Conservation (phyloP, 2,888 invertebrate genomes). For the Helobdella robusta region DNA sequence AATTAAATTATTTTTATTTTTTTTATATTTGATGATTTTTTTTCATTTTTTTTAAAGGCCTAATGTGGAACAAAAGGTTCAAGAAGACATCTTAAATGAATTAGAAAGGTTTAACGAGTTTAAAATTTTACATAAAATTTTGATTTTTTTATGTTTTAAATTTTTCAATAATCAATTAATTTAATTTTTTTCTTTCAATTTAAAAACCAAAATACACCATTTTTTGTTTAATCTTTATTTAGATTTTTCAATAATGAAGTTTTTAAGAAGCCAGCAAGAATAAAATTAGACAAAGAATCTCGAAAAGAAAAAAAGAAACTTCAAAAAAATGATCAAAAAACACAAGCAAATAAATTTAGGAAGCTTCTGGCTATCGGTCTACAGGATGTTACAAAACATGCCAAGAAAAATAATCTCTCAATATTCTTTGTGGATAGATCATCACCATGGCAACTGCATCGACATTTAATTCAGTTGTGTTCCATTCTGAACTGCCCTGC, state of each 20-base stretch:
- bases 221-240: slow-evolving; percentile 14
- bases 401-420: not conserved
- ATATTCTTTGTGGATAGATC: slow-evolving; percentile 25
- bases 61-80: slow-evolving; percentile 2
- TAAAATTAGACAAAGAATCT: not conserved
- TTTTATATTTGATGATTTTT: not conserved
- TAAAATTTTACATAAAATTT: slow-evolving; percentile 1
- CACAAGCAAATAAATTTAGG: no score
- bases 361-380: slow-evolving; percentile 8
- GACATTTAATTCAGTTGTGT: slow-evolving; percentile 24
- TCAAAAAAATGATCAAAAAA: no score
- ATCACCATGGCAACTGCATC: slow-evolving; percentile 29
- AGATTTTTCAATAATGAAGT: slow-evolving; percentile 3
- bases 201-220: not conserved
- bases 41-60: slow-evolving; percentile 7
- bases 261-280: not conserved
- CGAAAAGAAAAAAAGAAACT: not conserved
- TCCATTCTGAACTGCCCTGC: slow-evolving; percentile 24
- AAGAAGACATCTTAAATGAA: slow-evolving; percentile 7
- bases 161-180: not conserved
- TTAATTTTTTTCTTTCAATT: not conserved
- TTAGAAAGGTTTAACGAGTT: slow-evolving; percentile 17
- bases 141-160: not conserved
- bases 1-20: not conserved
- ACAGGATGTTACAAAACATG: slow-evolving; percentile 11